Evolutionary conservation across 2,888 invertebrate species (phyloP), one percentile per base, ranked within the genome.

Genomic region (Uloborus plumipes): DNA sequence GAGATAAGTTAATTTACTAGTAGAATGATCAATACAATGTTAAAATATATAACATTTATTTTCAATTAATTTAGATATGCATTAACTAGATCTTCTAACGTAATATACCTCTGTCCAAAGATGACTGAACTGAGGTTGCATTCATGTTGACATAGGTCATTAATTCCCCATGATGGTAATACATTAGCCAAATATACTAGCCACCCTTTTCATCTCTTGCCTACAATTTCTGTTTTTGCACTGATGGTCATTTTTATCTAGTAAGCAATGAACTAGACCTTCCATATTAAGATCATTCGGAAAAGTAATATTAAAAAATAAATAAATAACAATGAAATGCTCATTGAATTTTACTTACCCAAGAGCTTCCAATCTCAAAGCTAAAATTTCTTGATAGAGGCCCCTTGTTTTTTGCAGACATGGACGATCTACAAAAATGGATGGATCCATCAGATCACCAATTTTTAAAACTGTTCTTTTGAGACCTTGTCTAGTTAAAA

Each of bases 381-480:
- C 58, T 50, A 50, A 59, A 39, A 76, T 50, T 15, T 66, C 55
- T 22, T 51, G 59, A 67, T 82, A 71, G 65, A 82, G 49, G 16
- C 31, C 72, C 39, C 59, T 55, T 18, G 66, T 31, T 59, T 61
- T 76, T 47, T 66, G 58, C 3, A 82, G 59, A 55, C 58, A 81
- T 49, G 80, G 80, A n/a, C 74, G 69, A 7, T 74, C 74, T 22
- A 26, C 64, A 20, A 15, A 20, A 65, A 81, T 70, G 1, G 80
- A 64, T 3, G 39, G 1, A 31, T 39, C 49, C 80, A 81, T 81
- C 16, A 26, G 51, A 70, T 13, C 47, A 53, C 80, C 80, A 58
- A 51, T 16, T n/a, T 47, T 59, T 11, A 64, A 26, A 1, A 20
- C n/a, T 49, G 31, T 73, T 18, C 11, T 74, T 70, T 26, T 58